Evolutionary conservation across 2,888 invertebrate genomes (phyloP).

Genomic region (Synergus japonicus): DNA sequence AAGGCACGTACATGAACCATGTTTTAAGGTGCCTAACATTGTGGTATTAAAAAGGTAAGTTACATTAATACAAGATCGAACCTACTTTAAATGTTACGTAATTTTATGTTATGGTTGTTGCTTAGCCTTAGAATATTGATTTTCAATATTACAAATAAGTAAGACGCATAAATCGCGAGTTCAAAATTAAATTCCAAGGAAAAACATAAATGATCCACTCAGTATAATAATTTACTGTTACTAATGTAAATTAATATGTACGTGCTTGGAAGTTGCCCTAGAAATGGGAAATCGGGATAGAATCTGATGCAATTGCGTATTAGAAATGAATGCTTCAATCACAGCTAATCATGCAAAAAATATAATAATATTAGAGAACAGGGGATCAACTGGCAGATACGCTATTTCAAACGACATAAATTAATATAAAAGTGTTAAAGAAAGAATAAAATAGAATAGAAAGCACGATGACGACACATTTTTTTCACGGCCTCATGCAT

Average conservation of each 20-base stretch:
- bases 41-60: background rate
- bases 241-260: background rate
- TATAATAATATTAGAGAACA: background rate
- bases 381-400: background rate
- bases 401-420: background rate
- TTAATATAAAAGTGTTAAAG: background rate
- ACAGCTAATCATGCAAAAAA: background rate
- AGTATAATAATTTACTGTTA: background rate
- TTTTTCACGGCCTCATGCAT: slow-evolving; percentile 39
- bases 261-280: background rate
- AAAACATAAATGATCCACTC: background rate
- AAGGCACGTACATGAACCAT: background rate
- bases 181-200: background rate
- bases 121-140: background rate
- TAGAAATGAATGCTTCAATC: background rate
- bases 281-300: background rate
- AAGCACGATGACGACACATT: slow-evolving; percentile 18
- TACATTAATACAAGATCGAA: background rate
- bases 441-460: slow-evolving; percentile 14
- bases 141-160: background rate
- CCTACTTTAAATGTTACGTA: background rate
- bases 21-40: background rate
- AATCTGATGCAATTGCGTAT: background rate
- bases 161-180: background rate
- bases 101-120: background rate